Conservation (phyloP, 2,113 vertebrate genomes). For the Baryphthengus martii region DNA sequence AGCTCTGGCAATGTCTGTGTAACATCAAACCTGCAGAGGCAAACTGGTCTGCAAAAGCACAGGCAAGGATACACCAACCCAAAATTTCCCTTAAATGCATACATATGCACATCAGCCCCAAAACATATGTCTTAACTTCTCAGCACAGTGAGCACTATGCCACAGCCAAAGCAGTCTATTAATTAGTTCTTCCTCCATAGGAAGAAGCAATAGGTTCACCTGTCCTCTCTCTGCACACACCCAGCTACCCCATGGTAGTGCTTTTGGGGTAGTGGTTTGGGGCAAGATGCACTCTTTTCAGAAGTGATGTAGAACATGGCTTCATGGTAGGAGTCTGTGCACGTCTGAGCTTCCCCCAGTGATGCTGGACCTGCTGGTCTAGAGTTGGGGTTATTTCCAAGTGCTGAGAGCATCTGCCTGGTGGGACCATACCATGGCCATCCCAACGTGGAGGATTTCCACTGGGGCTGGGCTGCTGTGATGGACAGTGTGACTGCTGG, state of each 20-base stretch:
- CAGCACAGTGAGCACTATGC: background rate
- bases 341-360: accelerated
- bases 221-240: background rate
- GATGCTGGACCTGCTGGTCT: background rate
- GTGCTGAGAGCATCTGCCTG: background rate
- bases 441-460: background rate
- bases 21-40: background rate
- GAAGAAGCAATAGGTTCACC: background rate
- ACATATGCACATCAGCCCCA: background rate
- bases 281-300: background rate
- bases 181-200: background rate
- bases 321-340: background rate
- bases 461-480: background rate
- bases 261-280: too few relatives aligned
- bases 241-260: accelerated
- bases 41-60: background rate
- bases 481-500: background rate
- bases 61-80: background rate
- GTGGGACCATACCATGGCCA: accelerated
- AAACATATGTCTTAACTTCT: background rate
- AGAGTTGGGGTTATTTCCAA: background rate
- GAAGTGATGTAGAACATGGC: background rate
- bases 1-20: background rate
- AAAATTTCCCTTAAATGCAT: background rate
- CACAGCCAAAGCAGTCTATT: background rate